phyloP scores from a whole-genome alignment of 2,797 vertebrate species.

The Halcyon smyrnensis region DNA sequence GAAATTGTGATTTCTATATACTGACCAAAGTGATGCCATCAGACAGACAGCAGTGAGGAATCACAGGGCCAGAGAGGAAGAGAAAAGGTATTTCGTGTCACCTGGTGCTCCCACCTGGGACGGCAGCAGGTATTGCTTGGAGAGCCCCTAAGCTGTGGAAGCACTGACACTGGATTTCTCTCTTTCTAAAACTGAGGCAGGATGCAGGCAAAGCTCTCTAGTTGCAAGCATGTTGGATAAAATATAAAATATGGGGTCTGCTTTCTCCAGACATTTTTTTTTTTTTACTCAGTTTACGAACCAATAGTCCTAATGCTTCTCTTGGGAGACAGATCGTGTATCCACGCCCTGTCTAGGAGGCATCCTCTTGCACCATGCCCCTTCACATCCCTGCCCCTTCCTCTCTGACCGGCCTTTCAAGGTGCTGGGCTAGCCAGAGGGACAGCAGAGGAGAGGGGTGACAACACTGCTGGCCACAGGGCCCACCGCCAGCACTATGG shows the following conservation, averaged over 20 bases:
- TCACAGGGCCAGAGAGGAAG: not conserved
- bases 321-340: not conserved
- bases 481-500: not conserved
- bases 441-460: not conserved
- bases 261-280: not conserved
- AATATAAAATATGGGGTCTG: not conserved
- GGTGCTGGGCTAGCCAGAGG: accelerated
- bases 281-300: not conserved
- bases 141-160: not conserved
- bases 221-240: not conserved
- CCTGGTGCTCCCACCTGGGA: not conserved
- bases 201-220: too few species aligned
- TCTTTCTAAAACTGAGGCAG: not conserved
- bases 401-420: accelerated
- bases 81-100: not conserved
- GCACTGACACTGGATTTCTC: not conserved
- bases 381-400: not conserved
- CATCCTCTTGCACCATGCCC: not conserved
- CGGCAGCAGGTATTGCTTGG: not conserved
- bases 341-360: not conserved
- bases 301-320: not conserved
- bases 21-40: not conserved
- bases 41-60: accelerated
- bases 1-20: not conserved
- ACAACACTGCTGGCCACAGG: not conserved